Conservation (phyloP, 1,140 invertebrate species). For the Caenorhabditis remanei region DNA sequence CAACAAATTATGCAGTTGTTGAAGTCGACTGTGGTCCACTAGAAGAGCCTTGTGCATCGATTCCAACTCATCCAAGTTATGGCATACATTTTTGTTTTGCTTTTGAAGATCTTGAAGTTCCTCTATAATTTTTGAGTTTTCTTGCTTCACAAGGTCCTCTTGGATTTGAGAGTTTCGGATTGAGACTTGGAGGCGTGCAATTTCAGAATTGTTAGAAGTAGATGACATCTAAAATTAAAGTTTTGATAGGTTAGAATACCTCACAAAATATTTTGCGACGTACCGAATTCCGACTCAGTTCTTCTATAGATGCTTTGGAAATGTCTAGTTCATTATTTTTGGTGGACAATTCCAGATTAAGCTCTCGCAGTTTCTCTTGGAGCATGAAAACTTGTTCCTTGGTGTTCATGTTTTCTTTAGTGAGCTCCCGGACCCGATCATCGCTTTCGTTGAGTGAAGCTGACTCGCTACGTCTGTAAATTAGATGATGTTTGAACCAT, state of each 20-base stretch:
- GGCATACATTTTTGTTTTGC: not conserved
- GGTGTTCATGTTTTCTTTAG: slow-evolving; percentile 63
- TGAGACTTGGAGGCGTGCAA: slow-evolving; percentile 65
- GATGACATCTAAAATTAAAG: slow-evolving; percentile 22
- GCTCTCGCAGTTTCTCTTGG: slow-evolving; percentile 65
- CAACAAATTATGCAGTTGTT: slow-evolving; percentile 61
- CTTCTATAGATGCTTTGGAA: slow-evolving; percentile 63
- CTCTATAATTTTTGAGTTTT: slow-evolving; percentile 60
- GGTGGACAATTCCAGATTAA: slow-evolving; percentile 63
- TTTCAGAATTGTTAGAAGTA: slow-evolving; percentile 57
- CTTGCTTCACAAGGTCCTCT: slow-evolving; percentile 63
- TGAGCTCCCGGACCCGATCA: slow-evolving; percentile 64
- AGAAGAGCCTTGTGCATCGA: slow-evolving; percentile 62
- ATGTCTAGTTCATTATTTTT: slow-evolving; percentile 59
- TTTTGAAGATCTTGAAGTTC: slow-evolving; percentile 38
- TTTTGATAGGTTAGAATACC: too few species aligned
- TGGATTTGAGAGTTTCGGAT: slow-evolving; percentile 62
- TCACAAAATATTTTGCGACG: too few species aligned
- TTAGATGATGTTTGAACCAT: not conserved
- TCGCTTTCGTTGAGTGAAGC: slow-evolving; percentile 64
- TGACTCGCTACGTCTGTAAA: slow-evolving; percentile 63
- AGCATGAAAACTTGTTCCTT: slow-evolving; percentile 67
- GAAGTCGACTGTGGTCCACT: slow-evolving; percentile 64
- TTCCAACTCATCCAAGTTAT: slow-evolving; percentile 52
- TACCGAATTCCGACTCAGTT: slow-evolving; percentile 59